Conservation (phyloP, 2,888 invertebrate genomes). For the Tenthredo scrophulariae region DNA sequence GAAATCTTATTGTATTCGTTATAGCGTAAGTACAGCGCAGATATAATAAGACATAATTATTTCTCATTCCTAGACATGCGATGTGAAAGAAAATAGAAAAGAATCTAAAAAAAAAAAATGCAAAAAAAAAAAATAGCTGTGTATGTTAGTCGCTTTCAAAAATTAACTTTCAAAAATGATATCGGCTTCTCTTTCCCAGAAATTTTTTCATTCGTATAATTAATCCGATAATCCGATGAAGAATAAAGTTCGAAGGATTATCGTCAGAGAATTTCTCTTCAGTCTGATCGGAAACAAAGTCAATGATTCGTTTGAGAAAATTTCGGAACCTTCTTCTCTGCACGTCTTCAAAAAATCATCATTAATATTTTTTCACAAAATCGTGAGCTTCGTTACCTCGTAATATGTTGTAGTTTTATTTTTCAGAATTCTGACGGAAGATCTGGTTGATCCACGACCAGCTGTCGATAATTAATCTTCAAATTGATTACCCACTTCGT, state of each 20-base stretch:
- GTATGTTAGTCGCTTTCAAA: neutral
- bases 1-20: slow-evolving; percentile 12
- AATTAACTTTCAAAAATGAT: too few relatives aligned
- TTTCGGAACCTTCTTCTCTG: neutral
- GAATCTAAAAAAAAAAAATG: neutral
- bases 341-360: too few relatives aligned
- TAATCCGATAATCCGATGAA: too few relatives aligned
- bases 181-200: neutral
- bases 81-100: neutral
- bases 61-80: neutral
- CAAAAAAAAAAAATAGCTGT: neutral
- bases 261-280: too few relatives aligned
- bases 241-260: too few relatives aligned
- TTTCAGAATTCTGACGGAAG: neutral
- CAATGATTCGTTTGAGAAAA: neutral
- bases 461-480: neutral
- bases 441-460: neutral
- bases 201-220: too few relatives aligned
- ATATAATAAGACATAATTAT: neutral
- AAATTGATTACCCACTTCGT: neutral
- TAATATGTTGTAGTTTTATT: neutral
- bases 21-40: neutral
- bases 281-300: too few relatives aligned
- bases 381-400: too few relatives aligned
- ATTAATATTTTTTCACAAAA: too few relatives aligned